These are phyloP conservation scores for Austrofundulus limnaeus DNA, from an alignment of 2,113 vertebrate species.

Conservation along the genomic window DNA sequence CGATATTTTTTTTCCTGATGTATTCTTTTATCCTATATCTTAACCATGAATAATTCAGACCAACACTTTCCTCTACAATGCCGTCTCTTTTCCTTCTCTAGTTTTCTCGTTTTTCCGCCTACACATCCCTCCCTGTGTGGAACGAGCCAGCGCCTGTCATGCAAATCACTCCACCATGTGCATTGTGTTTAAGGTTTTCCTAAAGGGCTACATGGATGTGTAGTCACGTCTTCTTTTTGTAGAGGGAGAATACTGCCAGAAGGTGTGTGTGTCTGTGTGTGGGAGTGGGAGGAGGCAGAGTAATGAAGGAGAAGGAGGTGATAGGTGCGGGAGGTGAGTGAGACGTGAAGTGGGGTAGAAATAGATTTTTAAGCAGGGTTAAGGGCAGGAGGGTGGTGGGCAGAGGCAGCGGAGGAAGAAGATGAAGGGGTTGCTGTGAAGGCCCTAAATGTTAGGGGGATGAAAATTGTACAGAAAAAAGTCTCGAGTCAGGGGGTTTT, in stretches of 20 bases:
- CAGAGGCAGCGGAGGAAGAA: conserved; percentile 22
- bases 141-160: conserved; percentile 57
- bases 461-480: conserved; percentile 46
- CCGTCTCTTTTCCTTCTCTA: conserved; percentile 12
- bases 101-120: conserved; percentile 22
- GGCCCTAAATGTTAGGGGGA: conserved; percentile 41
- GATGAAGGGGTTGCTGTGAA: conserved; percentile 41
- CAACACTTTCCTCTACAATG: conserved; percentile 32
- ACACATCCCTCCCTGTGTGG: conserved; percentile 41
- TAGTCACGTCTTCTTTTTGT: conserved; percentile 59
- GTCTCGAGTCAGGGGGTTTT: conserved; percentile 51
- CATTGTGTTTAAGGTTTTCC: conserved; percentile 49
- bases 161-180: conserved; percentile 63
- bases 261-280: neutral
- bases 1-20: conserved; percentile 21
- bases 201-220: conserved; percentile 69
- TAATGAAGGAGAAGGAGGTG: conserved; percentile 13
- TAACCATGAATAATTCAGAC: conserved; percentile 75
- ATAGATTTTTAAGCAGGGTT: conserved; percentile 20
- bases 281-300: conserved; percentile 14
- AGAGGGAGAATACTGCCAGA: conserved; percentile 24
- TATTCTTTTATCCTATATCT: conserved; percentile 36
- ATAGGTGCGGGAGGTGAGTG: conserved; percentile 26
- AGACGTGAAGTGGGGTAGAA: conserved; percentile 27
- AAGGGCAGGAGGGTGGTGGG: conserved; percentile 28